Evolutionary conservation across 1,140 invertebrate species (phyloP).

Genomic region (Cyclargus thomasi): DNA sequence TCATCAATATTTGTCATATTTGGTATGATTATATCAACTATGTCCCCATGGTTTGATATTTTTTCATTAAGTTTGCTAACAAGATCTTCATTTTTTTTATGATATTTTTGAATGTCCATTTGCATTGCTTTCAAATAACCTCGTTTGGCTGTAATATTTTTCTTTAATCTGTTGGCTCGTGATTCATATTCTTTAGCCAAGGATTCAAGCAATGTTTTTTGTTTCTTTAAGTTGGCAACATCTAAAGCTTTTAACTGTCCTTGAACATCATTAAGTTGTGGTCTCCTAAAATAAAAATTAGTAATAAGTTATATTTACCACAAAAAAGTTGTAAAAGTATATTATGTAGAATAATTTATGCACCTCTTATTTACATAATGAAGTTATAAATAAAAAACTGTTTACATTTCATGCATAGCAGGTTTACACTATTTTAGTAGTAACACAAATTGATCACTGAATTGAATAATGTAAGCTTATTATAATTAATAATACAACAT

Average conservation of each 20-base stretch:
- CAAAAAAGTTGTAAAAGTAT: too few species aligned
- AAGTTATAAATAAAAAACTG: too few species aligned
- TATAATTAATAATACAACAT: too few species aligned
- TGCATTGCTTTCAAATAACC: slow-evolving; percentile 60
- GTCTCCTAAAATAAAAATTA: slow-evolving; percentile 52
- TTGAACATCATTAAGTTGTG: slow-evolving; percentile 58
- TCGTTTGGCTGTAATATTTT: slow-evolving; percentile 54
- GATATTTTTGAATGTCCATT: slow-evolving; percentile 63
- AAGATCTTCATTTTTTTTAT: slow-evolving; percentile 61
- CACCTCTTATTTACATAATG: too few species aligned
- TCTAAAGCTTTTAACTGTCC: slow-evolving; percentile 56
- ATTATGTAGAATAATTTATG: too few species aligned
- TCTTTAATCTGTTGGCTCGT: slow-evolving; percentile 59
- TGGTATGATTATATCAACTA: slow-evolving; percentile 36
- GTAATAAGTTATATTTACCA: too few species aligned
- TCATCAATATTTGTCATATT: slow-evolving; percentile 40
- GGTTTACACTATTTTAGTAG: too few species aligned
- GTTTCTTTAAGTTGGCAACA: slow-evolving; percentile 54
- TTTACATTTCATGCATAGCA: too few species aligned
- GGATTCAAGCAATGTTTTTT: slow-evolving; percentile 55
- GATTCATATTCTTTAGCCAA: slow-evolving; percentile 61
- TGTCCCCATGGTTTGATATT: slow-evolving; percentile 44
- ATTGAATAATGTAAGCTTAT: too few species aligned
- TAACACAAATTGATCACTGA: too few species aligned
- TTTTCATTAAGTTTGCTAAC: slow-evolving; percentile 47